Evolutionary conservation across 2,888 invertebrate genomes (phyloP).

Genomic region (Leucania comma): DNA sequence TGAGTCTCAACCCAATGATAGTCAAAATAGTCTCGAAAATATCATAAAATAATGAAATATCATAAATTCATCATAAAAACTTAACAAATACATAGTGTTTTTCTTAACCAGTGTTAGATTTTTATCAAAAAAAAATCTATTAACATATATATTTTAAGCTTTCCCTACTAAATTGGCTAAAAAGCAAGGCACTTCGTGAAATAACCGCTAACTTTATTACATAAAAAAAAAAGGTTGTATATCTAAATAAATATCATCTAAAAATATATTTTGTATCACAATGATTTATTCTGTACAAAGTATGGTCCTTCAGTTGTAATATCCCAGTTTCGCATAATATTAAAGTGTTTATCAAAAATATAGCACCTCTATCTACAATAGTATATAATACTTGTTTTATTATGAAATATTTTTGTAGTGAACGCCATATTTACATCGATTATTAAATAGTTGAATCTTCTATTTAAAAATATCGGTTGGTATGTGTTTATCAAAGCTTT

Average conservation of each 20-base stretch:
- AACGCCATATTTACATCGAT: slow-evolving; percentile 25
- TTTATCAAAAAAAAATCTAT: slow-evolving; percentile 72
- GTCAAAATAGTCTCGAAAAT: slow-evolving; percentile 53
- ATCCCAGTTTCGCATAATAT: slow-evolving; percentile 67
- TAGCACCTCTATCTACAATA: slow-evolving; percentile 73
- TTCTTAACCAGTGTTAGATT: slow-evolving; percentile 81
- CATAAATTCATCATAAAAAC: slow-evolving; percentile 81
- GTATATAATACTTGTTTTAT: slow-evolving; percentile 68
- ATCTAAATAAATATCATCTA: slow-evolving; percentile 81
- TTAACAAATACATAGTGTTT: slow-evolving; percentile 78
- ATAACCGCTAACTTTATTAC: slow-evolving; percentile 66
- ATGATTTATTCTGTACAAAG: slow-evolving; percentile 75
- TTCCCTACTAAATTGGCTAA: slow-evolving; percentile 69
- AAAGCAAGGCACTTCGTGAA: slow-evolving; percentile 79
- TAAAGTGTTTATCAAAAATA: slow-evolving; percentile 63
- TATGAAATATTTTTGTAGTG: slow-evolving; percentile 26
- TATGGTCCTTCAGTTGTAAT: slow-evolving; percentile 78
- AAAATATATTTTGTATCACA: slow-evolving; percentile 87
- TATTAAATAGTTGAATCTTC: slow-evolving; percentile 6
- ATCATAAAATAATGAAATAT: slow-evolving; percentile 64
- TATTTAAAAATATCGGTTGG: not conserved
- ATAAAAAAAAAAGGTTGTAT: slow-evolving; percentile 74
- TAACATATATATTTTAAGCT: slow-evolving; percentile 63
- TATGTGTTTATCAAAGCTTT: not conserved
- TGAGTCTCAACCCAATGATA: slow-evolving; percentile 31